Conservation (phyloP, 2,888 invertebrate species). For the Netelia fuscicornis region DNA sequence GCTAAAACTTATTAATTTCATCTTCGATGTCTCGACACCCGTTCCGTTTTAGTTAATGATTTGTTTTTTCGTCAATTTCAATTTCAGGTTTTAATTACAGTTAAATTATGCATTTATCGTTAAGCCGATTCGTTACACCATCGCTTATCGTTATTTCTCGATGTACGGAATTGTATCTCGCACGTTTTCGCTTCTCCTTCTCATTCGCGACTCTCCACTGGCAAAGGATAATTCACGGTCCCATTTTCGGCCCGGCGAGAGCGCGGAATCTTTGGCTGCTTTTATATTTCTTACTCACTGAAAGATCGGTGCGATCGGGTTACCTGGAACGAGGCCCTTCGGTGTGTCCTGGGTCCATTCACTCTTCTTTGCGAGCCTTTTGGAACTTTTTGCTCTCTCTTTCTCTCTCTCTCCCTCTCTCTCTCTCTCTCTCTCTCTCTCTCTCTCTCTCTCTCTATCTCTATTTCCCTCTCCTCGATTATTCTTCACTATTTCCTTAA, state of each 20-base stretch:
- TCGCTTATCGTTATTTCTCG: not conserved
- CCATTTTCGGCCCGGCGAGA: not conserved
- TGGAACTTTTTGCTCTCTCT: slow-evolving; percentile 11
- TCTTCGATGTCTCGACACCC: not conserved
- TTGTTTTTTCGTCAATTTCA: not conserved
- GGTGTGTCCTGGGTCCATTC: slow-evolving; percentile 66
- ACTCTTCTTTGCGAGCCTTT: slow-evolving; percentile 45
- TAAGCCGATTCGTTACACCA: not conserved
- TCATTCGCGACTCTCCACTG: not conserved
- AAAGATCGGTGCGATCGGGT: slow-evolving; percentile 69
- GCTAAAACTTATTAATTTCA: not conserved
- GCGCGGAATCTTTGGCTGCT: slow-evolving; percentile 38
- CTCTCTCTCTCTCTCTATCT: slow-evolving; percentile 12
- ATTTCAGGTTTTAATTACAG: not conserved
- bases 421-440: slow-evolving; percentile 2
- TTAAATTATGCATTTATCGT: not conserved
- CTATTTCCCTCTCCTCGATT: not conserved
- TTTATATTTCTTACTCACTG: slow-evolving; percentile 69
- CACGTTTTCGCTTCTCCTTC: not conserved
- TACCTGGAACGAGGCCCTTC: slow-evolving; percentile 61
- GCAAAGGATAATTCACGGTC: slow-evolving; percentile 11
- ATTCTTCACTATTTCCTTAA: slow-evolving; percentile 21
- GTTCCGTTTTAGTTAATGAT: not conserved
- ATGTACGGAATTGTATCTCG: not conserved
- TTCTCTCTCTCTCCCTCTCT: slow-evolving; percentile 26